Evolutionary conservation across 1,140 invertebrate species (phyloP).

Genomic region (Euborellia annulipes): DNA sequence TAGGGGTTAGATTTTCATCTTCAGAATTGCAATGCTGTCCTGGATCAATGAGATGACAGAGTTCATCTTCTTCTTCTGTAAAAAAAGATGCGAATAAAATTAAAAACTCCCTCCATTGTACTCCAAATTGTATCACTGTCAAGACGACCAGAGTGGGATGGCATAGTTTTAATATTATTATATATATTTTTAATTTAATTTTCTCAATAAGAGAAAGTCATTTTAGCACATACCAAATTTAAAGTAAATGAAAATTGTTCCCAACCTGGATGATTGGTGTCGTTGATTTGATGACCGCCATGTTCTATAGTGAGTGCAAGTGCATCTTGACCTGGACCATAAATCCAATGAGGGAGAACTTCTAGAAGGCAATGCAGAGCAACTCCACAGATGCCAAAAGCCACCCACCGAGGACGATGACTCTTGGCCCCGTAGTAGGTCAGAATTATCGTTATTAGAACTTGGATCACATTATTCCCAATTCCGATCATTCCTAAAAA

Average conservation of each 20-base stretch:
- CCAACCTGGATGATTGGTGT: too few relatives aligned
- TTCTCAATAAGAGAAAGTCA: too few relatives aligned
- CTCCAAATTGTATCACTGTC: too few relatives aligned
- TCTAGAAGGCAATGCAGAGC: constrained; percentile 51
- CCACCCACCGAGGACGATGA: constrained; percentile 55
- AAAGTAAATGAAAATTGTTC: too few relatives aligned
- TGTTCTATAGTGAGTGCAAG: constrained; percentile 45
- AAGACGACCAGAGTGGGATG: too few relatives aligned
- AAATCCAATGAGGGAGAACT: constrained; percentile 54
- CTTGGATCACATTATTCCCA: constrained; percentile 46
- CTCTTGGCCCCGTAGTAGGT: constrained; percentile 50
- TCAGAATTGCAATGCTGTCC: constrained; percentile 18
- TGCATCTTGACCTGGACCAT: constrained; percentile 51
- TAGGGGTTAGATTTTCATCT: constrained; percentile 27
- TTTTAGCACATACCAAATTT: too few relatives aligned
- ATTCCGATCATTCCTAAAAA: constrained; percentile 46
- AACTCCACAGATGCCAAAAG: constrained; percentile 46
- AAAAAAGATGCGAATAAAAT: too few relatives aligned
- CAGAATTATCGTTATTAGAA: constrained; percentile 39
- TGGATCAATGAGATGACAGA: too few relatives aligned
- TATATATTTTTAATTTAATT: too few relatives aligned
- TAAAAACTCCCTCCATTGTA: too few relatives aligned
- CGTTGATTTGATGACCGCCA: constrained; percentile 18
- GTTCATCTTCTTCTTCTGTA: too few relatives aligned
- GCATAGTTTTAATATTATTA: too few relatives aligned